A percentile compares a stretch with the other conserved stretches of the same genome.
Evolutionary conservation across 2,888 invertebrate species (phyloP).

Genomic region (Tribolium freemani): DNA sequence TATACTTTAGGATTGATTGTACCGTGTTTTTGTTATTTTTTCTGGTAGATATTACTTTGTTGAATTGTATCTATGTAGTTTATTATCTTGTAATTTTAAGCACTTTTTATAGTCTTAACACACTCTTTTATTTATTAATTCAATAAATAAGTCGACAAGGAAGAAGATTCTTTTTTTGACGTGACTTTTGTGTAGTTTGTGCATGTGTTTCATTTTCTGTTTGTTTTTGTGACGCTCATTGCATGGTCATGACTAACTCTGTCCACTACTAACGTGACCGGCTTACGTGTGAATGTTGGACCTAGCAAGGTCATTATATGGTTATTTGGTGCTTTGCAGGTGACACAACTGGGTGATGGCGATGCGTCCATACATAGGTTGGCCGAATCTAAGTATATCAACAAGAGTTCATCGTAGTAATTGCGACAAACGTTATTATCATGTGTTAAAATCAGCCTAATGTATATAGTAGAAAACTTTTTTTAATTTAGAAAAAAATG

Average conservation of each 20-base stretch:
- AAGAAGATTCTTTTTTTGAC: slow-evolving; percentile 17
- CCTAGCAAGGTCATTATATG: slow-evolving; percentile 56
- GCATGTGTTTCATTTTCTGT: slow-evolving; percentile 32
- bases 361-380: slow-evolving; percentile 66
- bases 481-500: slow-evolving; percentile 25
- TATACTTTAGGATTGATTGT: slow-evolving; percentile 18
- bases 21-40: slow-evolving; percentile 22
- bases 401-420: slow-evolving; percentile 64
- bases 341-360: slow-evolving; percentile 67
- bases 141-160: slow-evolving; percentile 28
- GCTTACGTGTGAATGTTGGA: slow-evolving; percentile 35
- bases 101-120: slow-evolving; percentile 44
- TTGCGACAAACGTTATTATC: slow-evolving; percentile 17
- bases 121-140: slow-evolving; percentile 40
- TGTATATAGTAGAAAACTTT: slow-evolving; percentile 32
- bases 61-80: slow-evolving; percentile 34
- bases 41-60: slow-evolving; percentile 33
- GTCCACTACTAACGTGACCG: slow-evolving; percentile 14
- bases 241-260: slow-evolving; percentile 29
- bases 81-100: slow-evolving; percentile 38
- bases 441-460: slow-evolving; percentile 36
- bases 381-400: slow-evolving; percentile 69
- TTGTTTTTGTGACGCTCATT: slow-evolving; percentile 10
- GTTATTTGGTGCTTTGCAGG: slow-evolving; percentile 69
- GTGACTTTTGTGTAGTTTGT: slow-evolving; percentile 18